Conservation (phyloP, 1,140 invertebrate genomes). For the Penaeus vannamei region DNA sequence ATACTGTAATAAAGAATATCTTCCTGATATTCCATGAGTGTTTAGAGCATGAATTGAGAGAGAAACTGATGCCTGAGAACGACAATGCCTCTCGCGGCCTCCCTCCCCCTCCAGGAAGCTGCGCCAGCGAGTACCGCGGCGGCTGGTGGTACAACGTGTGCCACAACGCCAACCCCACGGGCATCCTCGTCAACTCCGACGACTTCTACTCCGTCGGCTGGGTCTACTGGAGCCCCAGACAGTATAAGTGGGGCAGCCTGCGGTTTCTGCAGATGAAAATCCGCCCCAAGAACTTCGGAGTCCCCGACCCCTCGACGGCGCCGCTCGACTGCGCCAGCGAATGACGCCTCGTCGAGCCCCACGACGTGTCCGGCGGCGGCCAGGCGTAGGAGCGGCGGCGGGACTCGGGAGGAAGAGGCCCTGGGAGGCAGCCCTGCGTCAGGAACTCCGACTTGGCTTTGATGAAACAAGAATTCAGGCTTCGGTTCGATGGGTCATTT, state of each 20-base stretch:
- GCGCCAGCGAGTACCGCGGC: conserved; percentile 68
- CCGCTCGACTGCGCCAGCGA: conserved; percentile 30
- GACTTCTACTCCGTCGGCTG: conserved; percentile 70
- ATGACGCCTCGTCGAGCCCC: neutral
- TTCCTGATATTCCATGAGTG: no score
- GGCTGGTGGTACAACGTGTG: conserved; percentile 71
- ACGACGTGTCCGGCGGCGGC: neutral
- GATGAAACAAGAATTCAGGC: no score
- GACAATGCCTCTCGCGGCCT: neutral
- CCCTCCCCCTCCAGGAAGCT: conserved; percentile 60
- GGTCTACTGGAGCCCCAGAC: conserved; percentile 71
- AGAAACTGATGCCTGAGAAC: no score
- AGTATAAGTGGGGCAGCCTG: conserved; percentile 70
- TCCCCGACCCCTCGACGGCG: neutral
- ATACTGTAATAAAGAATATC: no score
- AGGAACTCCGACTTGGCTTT: no score
- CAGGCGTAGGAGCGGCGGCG: neutral
- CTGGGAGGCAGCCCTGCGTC: no score
- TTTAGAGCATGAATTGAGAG: no score
- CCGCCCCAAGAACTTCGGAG: conserved; percentile 58
- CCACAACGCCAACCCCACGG: conserved; percentile 70
- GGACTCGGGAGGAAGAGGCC: neutral
- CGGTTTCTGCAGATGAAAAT: conserved; percentile 71
- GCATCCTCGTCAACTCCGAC: conserved; percentile 69
- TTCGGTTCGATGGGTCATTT: no score